Evolutionary conservation across 92 coral and sea anemone genomes (phyloP).

Genomic region (Phenganax marumi): DNA sequence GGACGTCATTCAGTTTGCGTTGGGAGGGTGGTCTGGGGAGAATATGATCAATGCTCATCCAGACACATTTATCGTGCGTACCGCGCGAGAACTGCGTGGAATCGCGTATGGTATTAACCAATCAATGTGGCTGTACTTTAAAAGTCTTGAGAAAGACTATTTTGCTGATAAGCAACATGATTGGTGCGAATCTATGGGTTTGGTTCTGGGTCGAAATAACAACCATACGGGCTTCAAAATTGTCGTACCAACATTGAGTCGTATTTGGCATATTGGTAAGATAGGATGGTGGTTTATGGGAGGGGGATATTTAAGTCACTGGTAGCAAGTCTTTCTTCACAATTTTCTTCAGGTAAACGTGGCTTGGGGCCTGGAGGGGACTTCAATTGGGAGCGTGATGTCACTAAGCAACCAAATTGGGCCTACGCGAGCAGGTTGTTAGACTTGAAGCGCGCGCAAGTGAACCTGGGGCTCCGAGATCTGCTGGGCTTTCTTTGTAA

Average conservation of each 20-base stretch:
- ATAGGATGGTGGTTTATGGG: not conserved
- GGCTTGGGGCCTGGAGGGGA: slow-evolving; percentile 50
- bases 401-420: slow-evolving; percentile 41
- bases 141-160: slow-evolving; percentile 72
- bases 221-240: slow-evolving; percentile 6
- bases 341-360: not conserved
- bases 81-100: slow-evolving; percentile 81
- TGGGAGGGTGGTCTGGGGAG: slow-evolving; percentile 86
- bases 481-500: slow-evolving; percentile 50
- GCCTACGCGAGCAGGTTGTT: slow-evolving; percentile 36
- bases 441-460: slow-evolving; percentile 32
- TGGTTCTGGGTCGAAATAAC: slow-evolving; percentile 56
- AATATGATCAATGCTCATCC: slow-evolving; percentile 85
- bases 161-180: slow-evolving; percentile 71
- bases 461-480: slow-evolving; percentile 49
- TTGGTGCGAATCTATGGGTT: slow-evolving; percentile 85
- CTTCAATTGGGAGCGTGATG: slow-evolving; percentile 1
- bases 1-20: slow-evolving; percentile 69
- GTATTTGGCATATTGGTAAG: slow-evolving; percentile 95
- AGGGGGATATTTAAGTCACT: not conserved
- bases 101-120: slow-evolving; percentile 85
- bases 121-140: slow-evolving; percentile 87
- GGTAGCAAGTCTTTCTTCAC: not conserved
- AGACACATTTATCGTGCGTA: slow-evolving; percentile 82
- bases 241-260: slow-evolving; percentile 85